Percentiles rank a stretch among this genome's conserved stretches.
Conservation (phyloP, 30 jellyfish, hydroid and myxozoan species). For the Kudoa iwatai region DNA sequence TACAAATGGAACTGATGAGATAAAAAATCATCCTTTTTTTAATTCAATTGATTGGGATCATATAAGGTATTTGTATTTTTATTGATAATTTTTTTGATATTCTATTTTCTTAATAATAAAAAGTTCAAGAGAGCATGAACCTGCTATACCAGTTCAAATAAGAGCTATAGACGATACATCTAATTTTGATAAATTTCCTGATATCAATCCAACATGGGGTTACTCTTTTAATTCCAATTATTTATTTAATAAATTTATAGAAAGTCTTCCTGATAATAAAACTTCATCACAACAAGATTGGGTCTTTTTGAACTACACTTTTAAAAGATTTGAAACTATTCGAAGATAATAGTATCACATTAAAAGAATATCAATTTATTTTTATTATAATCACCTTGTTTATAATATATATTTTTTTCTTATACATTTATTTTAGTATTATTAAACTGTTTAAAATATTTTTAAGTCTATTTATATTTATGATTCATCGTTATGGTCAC, state of each 20-base stretch:
- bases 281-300: constrained; percentile 36
- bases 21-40: constrained; percentile 31
- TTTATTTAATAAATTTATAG: constrained; percentile 1
- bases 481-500: no score
- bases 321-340: constrained; percentile 78
- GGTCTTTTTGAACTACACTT: constrained; percentile 77
- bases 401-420: no score
- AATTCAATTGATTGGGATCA: constrained; percentile 65
- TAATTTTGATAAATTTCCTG: constrained; percentile 60
- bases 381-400: no score
- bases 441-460: no score
- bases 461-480: no score
- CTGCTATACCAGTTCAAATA: constrained; percentile 83
- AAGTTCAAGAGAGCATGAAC: constrained; percentile 37
- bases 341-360: no score
- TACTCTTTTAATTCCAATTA: constrained; percentile 2
- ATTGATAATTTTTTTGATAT: not conserved
- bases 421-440: no score
- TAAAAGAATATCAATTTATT: no score
- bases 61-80: constrained; percentile 12
- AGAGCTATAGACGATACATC: constrained; percentile 84
- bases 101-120: no score
- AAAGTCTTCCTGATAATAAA: constrained; percentile 16
- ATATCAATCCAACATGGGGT: constrained; percentile 67
- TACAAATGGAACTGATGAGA: constrained; percentile 33